These are phyloP conservation scores for Eurypyga helias DNA, from an alignment of 2,113 vertebrate genomes.

Conservation along the genomic window DNA sequence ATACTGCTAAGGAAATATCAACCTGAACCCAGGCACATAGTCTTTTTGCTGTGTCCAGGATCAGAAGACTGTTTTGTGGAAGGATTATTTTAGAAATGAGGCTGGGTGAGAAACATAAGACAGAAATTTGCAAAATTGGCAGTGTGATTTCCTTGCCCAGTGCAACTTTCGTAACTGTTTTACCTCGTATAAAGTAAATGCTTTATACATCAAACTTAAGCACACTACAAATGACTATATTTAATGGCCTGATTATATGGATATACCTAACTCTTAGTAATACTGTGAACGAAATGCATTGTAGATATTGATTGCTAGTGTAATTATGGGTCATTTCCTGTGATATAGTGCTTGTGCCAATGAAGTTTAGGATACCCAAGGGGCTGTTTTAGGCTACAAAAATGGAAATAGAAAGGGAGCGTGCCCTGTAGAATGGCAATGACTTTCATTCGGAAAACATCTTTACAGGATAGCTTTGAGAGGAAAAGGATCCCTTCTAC, in stretches of 20 bases:
- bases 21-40: not conserved
- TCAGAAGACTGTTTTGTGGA: not conserved
- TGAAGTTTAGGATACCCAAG: slow-evolving; percentile 25
- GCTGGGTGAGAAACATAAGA: not conserved
- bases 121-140: not conserved
- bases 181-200: not conserved
- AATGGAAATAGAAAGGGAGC: not conserved
- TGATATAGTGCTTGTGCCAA: not conserved
- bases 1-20: not conserved
- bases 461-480: not conserved
- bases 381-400: slow-evolving; percentile 47
- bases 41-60: not conserved
- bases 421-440: not conserved
- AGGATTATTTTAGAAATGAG: not conserved
- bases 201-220: not conserved
- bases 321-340: not conserved
- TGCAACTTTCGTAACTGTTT: not conserved
- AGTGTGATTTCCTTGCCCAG: not conserved
- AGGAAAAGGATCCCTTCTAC: not conserved
- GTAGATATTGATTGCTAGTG: slow-evolving; percentile 35
- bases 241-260: not conserved
- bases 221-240: not conserved
- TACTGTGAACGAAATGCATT: not conserved
- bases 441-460: not conserved
- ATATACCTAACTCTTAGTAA: not conserved